Conservation (phyloP, 2,888 invertebrate genomes). For the Polyploca ridens region DNA sequence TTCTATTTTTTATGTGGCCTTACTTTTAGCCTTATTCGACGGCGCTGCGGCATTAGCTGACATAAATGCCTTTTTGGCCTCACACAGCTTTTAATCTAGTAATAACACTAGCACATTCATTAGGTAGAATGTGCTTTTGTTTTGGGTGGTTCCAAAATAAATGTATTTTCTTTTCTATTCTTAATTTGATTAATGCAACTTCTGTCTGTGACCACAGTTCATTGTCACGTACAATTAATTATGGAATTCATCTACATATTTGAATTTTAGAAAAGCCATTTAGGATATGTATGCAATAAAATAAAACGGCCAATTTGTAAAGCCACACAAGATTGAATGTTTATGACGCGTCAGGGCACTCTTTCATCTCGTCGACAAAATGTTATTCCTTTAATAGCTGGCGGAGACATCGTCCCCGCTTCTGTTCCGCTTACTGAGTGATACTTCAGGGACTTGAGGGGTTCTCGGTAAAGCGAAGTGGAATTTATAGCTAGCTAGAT, state of each 20-base stretch:
- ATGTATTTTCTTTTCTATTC: no score
- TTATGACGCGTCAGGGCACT: background rate
- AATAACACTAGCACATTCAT: no score
- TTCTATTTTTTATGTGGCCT: no score
- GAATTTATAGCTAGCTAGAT: background rate
- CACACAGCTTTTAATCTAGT: no score
- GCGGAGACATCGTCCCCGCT: background rate
- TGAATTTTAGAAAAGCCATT: background rate
- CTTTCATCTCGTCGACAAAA: slow-evolving; percentile 9
- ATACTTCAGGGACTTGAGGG: slow-evolving; percentile 8
- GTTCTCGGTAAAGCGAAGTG: background rate
- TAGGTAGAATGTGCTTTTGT: no score
- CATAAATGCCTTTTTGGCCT: no score
- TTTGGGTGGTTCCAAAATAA: no score
- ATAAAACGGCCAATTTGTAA: slow-evolving; percentile 12
- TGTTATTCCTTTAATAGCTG: slow-evolving; percentile 14
- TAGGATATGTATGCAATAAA: background rate
- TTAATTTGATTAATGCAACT: no score
- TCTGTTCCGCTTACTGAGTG: background rate
- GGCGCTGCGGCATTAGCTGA: no score
- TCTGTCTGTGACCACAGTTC: no score
- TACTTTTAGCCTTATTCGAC: no score
- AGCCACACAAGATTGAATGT: slow-evolving; percentile 7
- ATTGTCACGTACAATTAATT: background rate
- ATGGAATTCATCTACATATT: background rate